phyloP scores from a whole-genome alignment of 2,888 invertebrate genomes.

The Apotomis betuletana region DNA sequence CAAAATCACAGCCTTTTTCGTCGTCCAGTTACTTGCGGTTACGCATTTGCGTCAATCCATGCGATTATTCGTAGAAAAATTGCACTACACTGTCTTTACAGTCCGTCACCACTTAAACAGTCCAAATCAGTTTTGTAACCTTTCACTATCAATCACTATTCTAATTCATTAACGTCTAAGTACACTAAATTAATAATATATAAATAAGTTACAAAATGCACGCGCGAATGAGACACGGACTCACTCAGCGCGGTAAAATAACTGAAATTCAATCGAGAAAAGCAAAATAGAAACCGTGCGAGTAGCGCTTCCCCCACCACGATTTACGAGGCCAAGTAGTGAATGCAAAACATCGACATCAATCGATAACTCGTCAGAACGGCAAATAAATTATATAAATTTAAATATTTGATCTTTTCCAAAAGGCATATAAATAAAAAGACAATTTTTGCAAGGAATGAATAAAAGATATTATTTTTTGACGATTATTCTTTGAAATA shows the following conservation, averaged over 20 bases:
- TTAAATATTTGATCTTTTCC: background rate
- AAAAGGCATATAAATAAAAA: background rate
- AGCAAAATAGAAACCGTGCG: constrained; percentile 83
- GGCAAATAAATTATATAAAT: constrained; percentile 46
- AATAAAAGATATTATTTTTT: background rate
- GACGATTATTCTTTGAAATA: background rate
- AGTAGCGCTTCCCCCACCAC: constrained; percentile 75
- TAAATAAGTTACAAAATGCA: constrained; percentile 72
- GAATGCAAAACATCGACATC: constrained; percentile 63
- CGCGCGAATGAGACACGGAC: constrained; percentile 65
- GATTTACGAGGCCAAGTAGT: constrained; percentile 80
- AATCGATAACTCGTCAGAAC: constrained; percentile 54
- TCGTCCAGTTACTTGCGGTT: constrained; percentile 54
- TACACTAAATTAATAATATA: constrained; percentile 55
- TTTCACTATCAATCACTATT: constrained; percentile 60
- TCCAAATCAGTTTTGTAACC: constrained; percentile 57
- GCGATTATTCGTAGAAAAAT: constrained; percentile 59
- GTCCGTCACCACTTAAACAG: constrained; percentile 61
- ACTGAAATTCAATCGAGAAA: constrained; percentile 76
- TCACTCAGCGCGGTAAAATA: constrained; percentile 74
- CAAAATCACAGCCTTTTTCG: constrained; percentile 65
- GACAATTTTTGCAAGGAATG: background rate
- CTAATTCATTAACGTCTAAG: constrained; percentile 58
- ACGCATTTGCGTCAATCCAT: constrained; percentile 65
- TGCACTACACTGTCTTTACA: constrained; percentile 67